phyloP scores from a whole-genome alignment of 2,113 vertebrate genomes.

The Notechis scutatus region DNA sequence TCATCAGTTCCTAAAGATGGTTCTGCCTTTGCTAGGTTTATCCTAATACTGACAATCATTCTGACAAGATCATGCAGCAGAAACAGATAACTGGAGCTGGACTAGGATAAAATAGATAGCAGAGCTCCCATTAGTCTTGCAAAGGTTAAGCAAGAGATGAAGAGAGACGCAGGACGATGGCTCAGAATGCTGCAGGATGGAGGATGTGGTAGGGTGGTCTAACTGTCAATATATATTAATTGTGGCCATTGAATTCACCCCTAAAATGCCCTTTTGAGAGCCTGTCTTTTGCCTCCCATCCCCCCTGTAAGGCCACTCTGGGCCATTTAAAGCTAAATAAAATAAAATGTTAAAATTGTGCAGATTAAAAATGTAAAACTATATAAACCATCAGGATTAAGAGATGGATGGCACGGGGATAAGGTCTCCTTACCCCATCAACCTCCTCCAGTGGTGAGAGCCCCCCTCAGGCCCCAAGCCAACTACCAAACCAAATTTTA shows the following conservation, averaged over 20 bases:
- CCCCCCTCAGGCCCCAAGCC: no score
- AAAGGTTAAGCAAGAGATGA: background rate
- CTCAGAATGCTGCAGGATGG: background rate
- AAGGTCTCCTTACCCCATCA: no score
- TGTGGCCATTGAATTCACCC: background rate
- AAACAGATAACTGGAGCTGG: background rate
- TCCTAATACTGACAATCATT: background rate
- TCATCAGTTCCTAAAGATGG: background rate
- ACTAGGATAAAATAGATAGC: background rate
- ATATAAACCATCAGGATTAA: no score
- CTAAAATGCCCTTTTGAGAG: background rate
- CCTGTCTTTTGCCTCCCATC: background rate
- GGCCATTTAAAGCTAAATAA: no score
- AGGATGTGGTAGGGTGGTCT: background rate
- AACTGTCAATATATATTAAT: background rate
- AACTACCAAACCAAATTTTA: no score
- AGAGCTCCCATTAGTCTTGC: background rate
- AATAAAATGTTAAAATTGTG: no score
- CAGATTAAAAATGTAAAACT: no score
- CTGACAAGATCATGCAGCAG: background rate
- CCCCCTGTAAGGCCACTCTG: no score
- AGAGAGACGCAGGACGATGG: background rate
- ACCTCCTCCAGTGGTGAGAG: no score
- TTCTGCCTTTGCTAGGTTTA: background rate
- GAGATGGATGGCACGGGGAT: no score